Evolutionary conservation across 2,888 invertebrate species (phyloP), one percentile per base, ranked within the genome.

Genomic region (Plebejus argus): DNA sequence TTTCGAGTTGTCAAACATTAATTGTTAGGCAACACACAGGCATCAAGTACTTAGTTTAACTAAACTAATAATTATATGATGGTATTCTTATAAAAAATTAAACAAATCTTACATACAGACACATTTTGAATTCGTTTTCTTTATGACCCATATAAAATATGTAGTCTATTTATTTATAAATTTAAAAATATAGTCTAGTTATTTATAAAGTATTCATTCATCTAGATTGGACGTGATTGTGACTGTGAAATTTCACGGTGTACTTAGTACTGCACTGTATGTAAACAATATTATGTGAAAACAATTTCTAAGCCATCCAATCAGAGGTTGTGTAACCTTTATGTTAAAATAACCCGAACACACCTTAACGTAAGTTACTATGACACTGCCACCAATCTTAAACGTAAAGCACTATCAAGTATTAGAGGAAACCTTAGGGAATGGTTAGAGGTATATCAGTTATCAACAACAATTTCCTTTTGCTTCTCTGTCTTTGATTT

Each of bases 401-500:
- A 53, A 45, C 10, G 3, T 45, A 45, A 18, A 53, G 18, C 8
- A 61, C 61, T 20, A 61, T 10, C 23, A 10, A 23, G 61, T 20
- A 23, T 20, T 61, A 23, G 61, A 23, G 61, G 20, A 12, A 61
- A 4, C 10, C 61, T 61, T 4, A 61, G 53, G 18, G 3, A 18
- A 18, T 1, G 1, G 18, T 49, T 4, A 58, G 10, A 20, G 12
- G 23, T 23, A 61, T 10, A 61, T 61, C 23, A 49, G 49, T 74
- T 53, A 3, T 49, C 74, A 23, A 45, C 28, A 53, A 12, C 15
- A 3, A 74, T 49, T 18, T 53, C 53, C 18, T 49, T 74, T 28
- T 74, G 53, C 5, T 74, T 72, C 0, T 72, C 45, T 23, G 72
- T 5, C n/a, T 72, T 74, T 12, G 45, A 28, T 74, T 53, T 74